phyloP scores from a whole-genome alignment of 2,113 vertebrate species.

The Hepsetus odoe region DNA sequence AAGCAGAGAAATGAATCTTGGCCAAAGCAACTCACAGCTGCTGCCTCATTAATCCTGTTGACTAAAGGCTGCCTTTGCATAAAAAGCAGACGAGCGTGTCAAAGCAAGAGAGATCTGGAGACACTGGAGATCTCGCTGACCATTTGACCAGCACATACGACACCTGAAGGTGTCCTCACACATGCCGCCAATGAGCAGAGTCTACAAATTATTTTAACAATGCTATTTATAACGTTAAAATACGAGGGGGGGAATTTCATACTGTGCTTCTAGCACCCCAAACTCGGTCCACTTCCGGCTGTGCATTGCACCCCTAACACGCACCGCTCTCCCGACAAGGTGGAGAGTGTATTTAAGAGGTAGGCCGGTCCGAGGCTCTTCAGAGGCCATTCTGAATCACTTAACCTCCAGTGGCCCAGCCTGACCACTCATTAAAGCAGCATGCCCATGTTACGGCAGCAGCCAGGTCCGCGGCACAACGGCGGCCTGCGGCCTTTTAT shows the following conservation, averaged over 20 bases:
- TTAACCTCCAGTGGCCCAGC: constrained; percentile 35
- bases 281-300: not conserved
- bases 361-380: constrained; percentile 40
- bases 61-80: constrained; percentile 54
- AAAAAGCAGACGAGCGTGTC: constrained; percentile 40
- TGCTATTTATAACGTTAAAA: too few relatives aligned
- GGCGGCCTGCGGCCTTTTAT: not conserved
- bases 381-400: constrained; percentile 57
- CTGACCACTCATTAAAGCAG: constrained; percentile 63
- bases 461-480: constrained; percentile 62
- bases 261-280: not conserved
- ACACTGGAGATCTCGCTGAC: not conserved
- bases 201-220: not conserved
- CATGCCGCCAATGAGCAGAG: not conserved
- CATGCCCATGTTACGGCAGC: constrained; percentile 64
- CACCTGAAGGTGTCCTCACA: not conserved
- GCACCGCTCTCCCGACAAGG: constrained; percentile 40
- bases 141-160: not conserved
- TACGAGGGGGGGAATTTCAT: too few relatives aligned
- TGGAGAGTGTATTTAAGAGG: constrained; percentile 44
- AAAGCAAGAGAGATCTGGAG: constrained; percentile 56
- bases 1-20: constrained; percentile 25
- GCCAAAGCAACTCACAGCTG: constrained; percentile 59
- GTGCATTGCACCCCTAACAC: not conserved
- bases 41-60: constrained; percentile 61